A percentile compares a stretch with the other conserved stretches of the same genome.
Conservation (phyloP, 1,140 invertebrate genomes). For the Marisa cornuarietis region DNA sequence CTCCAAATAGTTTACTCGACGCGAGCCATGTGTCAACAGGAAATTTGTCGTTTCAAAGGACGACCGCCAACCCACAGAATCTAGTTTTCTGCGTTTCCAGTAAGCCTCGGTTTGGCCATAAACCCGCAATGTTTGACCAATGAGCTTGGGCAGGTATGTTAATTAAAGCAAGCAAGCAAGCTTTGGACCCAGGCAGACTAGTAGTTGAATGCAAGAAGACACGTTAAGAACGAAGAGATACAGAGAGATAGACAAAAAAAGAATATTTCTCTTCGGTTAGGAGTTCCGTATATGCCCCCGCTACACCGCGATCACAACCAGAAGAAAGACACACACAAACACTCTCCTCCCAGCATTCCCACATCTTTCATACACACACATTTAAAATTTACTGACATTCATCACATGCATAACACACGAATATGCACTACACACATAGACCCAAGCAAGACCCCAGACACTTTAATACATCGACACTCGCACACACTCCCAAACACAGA, state of each 20-base stretch:
- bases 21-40: neutral
- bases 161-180: conserved; percentile 5
- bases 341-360: neutral
- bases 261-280: no score
- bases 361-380: neutral
- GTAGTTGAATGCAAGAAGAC: no score
- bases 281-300: no score
- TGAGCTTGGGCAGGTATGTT: conserved; percentile 6
- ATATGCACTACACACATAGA: neutral
- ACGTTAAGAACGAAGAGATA: no score
- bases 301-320: neutral
- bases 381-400: neutral
- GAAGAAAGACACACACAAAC: neutral
- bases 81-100: neutral
- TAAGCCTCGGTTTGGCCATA: conserved; percentile 10
- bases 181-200: no score
- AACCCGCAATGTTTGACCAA: neutral
- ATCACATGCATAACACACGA: neutral
- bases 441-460: conserved; percentile 1
- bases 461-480: neutral
- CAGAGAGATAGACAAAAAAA: no score
- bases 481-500: neutral
- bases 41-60: conserved; percentile 9
- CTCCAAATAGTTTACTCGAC: conserved; percentile 8
- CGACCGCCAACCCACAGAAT: neutral